A percentile compares a stretch with the other conserved stretches of the same genome.
These are phyloP conservation scores for Eilema caniola DNA, from an alignment of 2,888 invertebrate genomes.

Conservation along the genomic window DNA sequence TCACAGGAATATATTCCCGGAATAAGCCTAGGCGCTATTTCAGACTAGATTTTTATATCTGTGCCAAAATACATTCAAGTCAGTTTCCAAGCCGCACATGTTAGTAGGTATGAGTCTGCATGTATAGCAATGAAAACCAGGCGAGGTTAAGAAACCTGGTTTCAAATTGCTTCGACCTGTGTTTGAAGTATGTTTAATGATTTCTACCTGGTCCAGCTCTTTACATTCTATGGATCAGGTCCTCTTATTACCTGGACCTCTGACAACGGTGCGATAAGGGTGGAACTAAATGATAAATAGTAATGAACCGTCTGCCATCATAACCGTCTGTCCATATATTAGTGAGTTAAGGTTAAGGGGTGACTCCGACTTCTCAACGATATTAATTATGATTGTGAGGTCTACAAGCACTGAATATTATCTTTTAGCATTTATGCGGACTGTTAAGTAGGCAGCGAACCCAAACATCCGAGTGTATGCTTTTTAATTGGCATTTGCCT, in stretches of 20 bases:
- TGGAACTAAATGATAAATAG: neutral
- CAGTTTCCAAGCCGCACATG: neutral
- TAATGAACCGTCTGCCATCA: neutral
- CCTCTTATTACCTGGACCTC: neutral
- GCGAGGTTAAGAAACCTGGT: no score
- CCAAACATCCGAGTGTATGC: conserved; percentile 35
- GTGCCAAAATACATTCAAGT: no score
- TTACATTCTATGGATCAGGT: no score
- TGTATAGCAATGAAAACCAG: no score
- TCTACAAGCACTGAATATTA: neutral
- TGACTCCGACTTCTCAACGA: neutral
- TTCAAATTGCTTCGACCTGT: no score
- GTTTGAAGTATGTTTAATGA: neutral
- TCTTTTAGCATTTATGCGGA: conserved; percentile 27
- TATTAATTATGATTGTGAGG: neutral
- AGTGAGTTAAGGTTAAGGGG: neutral
- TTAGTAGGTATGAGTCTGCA: no score
- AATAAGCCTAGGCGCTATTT: no score
- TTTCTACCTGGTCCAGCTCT: neutral
- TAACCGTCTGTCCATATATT: neutral
- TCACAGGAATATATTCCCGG: no score
- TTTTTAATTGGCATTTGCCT: conserved; percentile 47
- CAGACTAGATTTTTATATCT: no score
- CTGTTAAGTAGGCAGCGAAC: conserved; percentile 38
- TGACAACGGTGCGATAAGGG: neutral